Evolutionary conservation across 2,797 vertebrate genomes (phyloP), one percentile per base, ranked within the genome.

Genomic region (Spea hammondii): DNA sequence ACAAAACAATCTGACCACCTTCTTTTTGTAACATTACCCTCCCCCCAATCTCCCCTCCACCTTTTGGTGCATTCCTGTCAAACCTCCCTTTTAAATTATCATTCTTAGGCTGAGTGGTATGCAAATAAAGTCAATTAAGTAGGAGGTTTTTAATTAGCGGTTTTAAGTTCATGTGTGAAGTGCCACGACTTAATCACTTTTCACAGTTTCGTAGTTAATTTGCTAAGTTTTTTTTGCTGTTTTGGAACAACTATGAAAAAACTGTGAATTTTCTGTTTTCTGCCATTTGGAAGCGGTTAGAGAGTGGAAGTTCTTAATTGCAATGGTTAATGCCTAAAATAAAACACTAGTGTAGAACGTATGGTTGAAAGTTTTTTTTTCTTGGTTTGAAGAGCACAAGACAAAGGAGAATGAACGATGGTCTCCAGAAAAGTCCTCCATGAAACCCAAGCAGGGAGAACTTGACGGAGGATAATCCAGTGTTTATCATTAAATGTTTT

Each of bases 101-200:
- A 86, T 86, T 86, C 81, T 83, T 78, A 84, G 84, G 81, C 89
- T 86, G 91, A 94, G 93, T 91, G 88, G 85, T 92, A 94, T 93
- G 92, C 91, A 94, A 94, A 95, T 94, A 83, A 84, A 90, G 90
- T 92, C 91, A 93, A 93, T 96, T 95, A 94, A 92, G 92, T 92
- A 88, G 87, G 91, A 85, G 88, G 88, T 88, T 93, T 94, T 94
- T 93, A 94, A 94, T 93, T 94, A 94, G 92, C 93, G 92, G 90
- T 92, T 91, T 60, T 93, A 90, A 91, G 91, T 94, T 94, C 91
- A 91, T 90, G 91, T 92, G 93, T 91, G 92, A 93, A 94, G 87
- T 90, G 88, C 89, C 88, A 89, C 89, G 86, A 88, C 86, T 91
- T 94, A 91, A 94, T 94, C 94, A 92, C 90, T 93, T 66, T 82